Evolutionary conservation across 2,113 vertebrate species (phyloP).

Genomic region (Microtus montanus): DNA sequence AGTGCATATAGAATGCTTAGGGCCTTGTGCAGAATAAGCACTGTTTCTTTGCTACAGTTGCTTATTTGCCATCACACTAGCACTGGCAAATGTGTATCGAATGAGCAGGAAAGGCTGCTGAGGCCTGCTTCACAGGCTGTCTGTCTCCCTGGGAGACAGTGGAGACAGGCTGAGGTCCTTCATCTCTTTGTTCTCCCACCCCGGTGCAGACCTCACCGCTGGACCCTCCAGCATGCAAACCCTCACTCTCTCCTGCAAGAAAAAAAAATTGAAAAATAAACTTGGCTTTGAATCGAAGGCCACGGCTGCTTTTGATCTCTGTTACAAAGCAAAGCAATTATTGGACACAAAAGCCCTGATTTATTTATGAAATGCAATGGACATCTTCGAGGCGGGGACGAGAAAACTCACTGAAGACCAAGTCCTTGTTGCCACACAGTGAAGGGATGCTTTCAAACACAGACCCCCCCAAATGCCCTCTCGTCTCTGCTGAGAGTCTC

Average conservation of each 20-base stretch:
- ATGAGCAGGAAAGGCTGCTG: slow-evolving; percentile 10
- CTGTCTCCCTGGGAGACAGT: slow-evolving; percentile 28
- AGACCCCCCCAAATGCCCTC: slow-evolving; percentile 49
- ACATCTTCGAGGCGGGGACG: slow-evolving; percentile 67
- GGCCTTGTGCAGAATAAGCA: background rate
- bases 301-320: slow-evolving; percentile 74
- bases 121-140: slow-evolving; percentile 3
- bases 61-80: background rate
- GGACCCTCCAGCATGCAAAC: slow-evolving; percentile 55
- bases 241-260: slow-evolving; percentile 63
- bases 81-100: background rate
- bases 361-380: slow-evolving; percentile 76
- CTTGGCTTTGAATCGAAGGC: slow-evolving; percentile 77
- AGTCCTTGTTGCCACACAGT: slow-evolving; percentile 72
- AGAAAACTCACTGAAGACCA: slow-evolving; percentile 66
- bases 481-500: slow-evolving; percentile 52
- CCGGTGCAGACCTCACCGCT: background rate
- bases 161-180: background rate
- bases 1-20: background rate
- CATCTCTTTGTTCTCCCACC: background rate
- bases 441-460: slow-evolving; percentile 77
- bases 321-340: slow-evolving; percentile 80
- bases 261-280: slow-evolving; percentile 65
- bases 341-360: slow-evolving; percentile 75
- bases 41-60: background rate